These are phyloP conservation scores for Cephalopholis sonnerati DNA, from an alignment of 2,113 vertebrate genomes.

Conservation along the genomic window DNA sequence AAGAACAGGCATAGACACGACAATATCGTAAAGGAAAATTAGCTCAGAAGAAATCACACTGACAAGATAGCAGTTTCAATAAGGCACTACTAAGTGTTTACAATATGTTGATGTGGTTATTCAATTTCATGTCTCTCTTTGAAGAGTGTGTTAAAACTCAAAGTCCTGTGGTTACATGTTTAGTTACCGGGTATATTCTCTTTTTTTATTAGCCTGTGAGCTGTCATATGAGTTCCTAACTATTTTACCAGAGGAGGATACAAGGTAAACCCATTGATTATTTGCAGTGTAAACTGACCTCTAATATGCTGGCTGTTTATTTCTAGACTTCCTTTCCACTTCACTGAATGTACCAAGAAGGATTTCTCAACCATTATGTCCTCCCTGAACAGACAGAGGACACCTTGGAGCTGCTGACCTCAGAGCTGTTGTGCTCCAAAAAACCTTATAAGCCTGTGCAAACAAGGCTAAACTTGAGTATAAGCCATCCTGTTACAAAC, in stretches of 20 bases:
- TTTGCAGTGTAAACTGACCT: neutral
- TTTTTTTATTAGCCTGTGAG: neutral
- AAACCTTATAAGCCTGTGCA: constrained; percentile 5
- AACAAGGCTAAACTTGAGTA: constrained; percentile 2
- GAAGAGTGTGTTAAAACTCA: too few relatives aligned
- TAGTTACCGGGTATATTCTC: neutral
- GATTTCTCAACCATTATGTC: neutral
- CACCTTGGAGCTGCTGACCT: constrained; percentile 44
- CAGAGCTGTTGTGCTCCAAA: constrained; percentile 20
- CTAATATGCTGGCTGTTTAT: constrained; percentile 13
- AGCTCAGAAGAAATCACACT: neutral
- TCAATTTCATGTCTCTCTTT: too few relatives aligned
- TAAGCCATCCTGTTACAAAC: constrained; percentile 15
- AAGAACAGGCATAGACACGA: neutral
- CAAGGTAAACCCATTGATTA: neutral
- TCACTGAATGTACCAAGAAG: neutral
- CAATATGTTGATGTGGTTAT: too few relatives aligned
- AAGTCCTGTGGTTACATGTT: neutral
- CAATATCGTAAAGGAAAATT: neutral
- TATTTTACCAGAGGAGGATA: neutral
- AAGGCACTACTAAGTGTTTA: too few relatives aligned
- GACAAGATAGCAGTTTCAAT: too few relatives aligned
- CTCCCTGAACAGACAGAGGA: constrained; percentile 3
- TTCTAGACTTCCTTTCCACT: constrained; percentile 12
- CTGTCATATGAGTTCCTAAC: neutral